These are phyloP conservation scores for Mycetomoellerius zeteki DNA, from an alignment of 1,140 invertebrate species.

Conservation along the genomic window DNA sequence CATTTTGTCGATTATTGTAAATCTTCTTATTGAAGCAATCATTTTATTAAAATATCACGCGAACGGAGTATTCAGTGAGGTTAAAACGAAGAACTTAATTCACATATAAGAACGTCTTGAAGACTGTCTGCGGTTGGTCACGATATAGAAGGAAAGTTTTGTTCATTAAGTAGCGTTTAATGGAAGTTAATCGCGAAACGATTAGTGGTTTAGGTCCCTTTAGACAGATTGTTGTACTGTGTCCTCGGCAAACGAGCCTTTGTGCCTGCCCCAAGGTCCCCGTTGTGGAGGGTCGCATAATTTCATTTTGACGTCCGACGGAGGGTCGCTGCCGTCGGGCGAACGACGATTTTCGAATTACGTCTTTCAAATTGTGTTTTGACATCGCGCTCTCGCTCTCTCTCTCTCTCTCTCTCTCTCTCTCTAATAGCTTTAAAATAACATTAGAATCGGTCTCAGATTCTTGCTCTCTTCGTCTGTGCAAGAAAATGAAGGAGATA, in stretches of 20 bases:
- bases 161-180: slow-evolving; percentile 86
- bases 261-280: slow-evolving; percentile 79
- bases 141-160: slow-evolving; percentile 71
- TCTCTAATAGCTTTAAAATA: slow-evolving; percentile 63
- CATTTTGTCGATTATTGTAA: background rate
- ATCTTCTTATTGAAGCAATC: background rate
- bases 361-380: slow-evolving; percentile 86
- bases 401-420: slow-evolving; percentile 39
- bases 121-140: slow-evolving; percentile 25
- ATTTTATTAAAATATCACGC: slow-evolving; percentile 10
- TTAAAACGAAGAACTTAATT: slow-evolving; percentile 30
- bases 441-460: slow-evolving; percentile 51
- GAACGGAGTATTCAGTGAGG: background rate
- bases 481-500: slow-evolving; percentile 23
- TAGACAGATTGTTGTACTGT: slow-evolving; percentile 83
- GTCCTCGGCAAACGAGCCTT: slow-evolving; percentile 85
- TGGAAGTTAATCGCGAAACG: slow-evolving; percentile 85
- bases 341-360: slow-evolving; percentile 86
- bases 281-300: slow-evolving; percentile 85
- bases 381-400: slow-evolving; percentile 58
- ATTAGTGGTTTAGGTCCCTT: slow-evolving; percentile 86
- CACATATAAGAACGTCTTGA: slow-evolving; percentile 36
- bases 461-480: background rate
- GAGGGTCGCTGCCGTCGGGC: slow-evolving; percentile 86
- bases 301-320: slow-evolving; percentile 87